Conservation (phyloP, 1,140 invertebrate genomes). For the Brachionus manjavacas region DNA sequence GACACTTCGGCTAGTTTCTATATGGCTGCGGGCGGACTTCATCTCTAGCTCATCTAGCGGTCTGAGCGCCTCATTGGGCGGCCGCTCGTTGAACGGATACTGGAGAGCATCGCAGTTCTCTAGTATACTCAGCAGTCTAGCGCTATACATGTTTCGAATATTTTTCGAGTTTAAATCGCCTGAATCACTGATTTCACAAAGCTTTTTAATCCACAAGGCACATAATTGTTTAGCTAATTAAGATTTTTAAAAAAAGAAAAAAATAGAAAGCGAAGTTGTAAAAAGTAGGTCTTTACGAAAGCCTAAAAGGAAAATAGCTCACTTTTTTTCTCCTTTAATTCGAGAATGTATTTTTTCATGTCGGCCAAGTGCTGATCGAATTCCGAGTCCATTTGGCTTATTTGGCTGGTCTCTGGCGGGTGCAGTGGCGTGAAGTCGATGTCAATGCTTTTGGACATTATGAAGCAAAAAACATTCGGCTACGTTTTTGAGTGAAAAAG, state of each 20-base stretch:
- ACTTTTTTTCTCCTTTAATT: slow-evolving; percentile 54
- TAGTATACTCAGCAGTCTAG: not conserved
- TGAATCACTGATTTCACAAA: slow-evolving; percentile 51
- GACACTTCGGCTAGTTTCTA: not conserved
- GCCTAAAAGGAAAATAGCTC: slow-evolving; percentile 13
- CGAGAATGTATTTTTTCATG: slow-evolving; percentile 55
- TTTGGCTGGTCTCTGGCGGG: not conserved
- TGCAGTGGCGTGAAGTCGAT: not conserved
- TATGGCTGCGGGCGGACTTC: not conserved
- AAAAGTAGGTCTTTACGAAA: not conserved
- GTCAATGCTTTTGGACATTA: slow-evolving; percentile 20
- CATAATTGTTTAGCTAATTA: slow-evolving; percentile 54
- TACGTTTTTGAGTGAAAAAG: slow-evolving; percentile 1
- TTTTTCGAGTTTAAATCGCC: not conserved
- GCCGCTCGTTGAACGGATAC: slow-evolving; percentile 31
- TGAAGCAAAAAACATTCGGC: not conserved
- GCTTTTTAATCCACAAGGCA: slow-evolving; percentile 57
- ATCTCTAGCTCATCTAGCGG: not conserved
- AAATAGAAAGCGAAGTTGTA: not conserved
- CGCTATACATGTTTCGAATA: slow-evolving; percentile 28
- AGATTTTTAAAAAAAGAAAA: not conserved
- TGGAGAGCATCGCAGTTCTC: slow-evolving; percentile 1
- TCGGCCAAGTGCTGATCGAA: slow-evolving; percentile 55
- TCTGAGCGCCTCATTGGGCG: not conserved
- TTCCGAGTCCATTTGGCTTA: slow-evolving; percentile 48